Base-by-base conservation (phyloP, 2,888 invertebrate genomes). In the Melanostoma mellinum region DNA sequence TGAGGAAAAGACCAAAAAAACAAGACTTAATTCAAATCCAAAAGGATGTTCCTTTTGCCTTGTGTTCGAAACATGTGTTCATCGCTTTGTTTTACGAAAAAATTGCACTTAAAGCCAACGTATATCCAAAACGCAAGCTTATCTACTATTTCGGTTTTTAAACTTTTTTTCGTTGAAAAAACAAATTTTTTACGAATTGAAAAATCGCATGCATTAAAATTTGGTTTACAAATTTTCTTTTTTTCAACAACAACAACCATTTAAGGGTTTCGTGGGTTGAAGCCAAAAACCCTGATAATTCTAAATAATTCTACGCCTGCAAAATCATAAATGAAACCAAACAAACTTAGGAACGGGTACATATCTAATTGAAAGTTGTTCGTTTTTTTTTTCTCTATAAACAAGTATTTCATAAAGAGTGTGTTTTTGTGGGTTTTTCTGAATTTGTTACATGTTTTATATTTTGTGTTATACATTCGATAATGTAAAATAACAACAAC, bases 401-500 rank as follows among this genome's bases (percentile, higher is more conserved):
- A 56, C 63, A 63, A 58, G 71, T 77, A 71, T 71, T 46, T 35
- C 8, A n/a, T 60, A 55, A 58, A 55, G 10, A 33, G 72, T 67
- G 53, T 77, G 40, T 72, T 72, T 63, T 32, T 52, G 33, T 72
- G 6, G 53, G 56, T 63, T 77, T 61, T 40, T 69, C 46, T 81
- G 71, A 80, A 44, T 68, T 71, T 79, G 65, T 84, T 60, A 79
- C 52, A 73, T 77, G 77, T 82, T 78, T 63, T 71, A 53, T 52
- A 69, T 61, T 61, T 53, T 61, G 38, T 79, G 73, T 67, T 74
- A 84, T 74, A 71, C 82, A 84, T 84, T 84, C 84, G 79, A 71
- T 75, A 84, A 84, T 84, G 84, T 79, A 71, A 79, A 79, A 75
- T 84, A 84, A 84, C 84, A 84, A 84, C 84, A 84, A 84, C 84